These are phyloP conservation scores for Poeciliopsis gracilis DNA, from an alignment of 2,797 vertebrate genomes.

Conservation along the genomic window DNA sequence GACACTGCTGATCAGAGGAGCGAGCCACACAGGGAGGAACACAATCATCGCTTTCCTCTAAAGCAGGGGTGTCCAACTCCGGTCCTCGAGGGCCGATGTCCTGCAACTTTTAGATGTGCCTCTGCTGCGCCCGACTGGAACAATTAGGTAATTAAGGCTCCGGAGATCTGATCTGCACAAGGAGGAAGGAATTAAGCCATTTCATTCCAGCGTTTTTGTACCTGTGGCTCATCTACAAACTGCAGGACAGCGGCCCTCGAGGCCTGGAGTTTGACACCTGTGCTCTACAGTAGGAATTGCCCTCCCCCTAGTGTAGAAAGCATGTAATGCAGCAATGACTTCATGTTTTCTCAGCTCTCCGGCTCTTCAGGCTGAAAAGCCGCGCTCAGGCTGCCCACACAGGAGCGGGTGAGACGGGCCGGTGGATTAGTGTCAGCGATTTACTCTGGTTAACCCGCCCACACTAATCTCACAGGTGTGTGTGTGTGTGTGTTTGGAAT, in stretches of 20 bases:
- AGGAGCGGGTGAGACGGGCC: constrained; percentile 27
- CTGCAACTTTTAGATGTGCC: too few relatives aligned
- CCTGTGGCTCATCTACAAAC: too few relatives aligned
- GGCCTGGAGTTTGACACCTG: too few relatives aligned
- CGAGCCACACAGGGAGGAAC: not conserved
- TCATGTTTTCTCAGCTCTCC: not conserved
- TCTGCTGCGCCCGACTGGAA: too few relatives aligned
- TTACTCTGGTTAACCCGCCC: constrained; percentile 55
- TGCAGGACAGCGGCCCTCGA: too few relatives aligned
- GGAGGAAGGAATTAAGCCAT: too few relatives aligned
- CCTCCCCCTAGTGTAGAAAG: constrained; percentile 4
- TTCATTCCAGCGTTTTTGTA: too few relatives aligned
- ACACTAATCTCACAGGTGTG: constrained; percentile 32
- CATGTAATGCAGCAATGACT: constrained; percentile 15
- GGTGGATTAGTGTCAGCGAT: constrained; percentile 61
- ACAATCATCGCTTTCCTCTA: not conserved
- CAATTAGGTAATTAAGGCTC: too few relatives aligned
- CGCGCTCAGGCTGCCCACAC: constrained; percentile 29
- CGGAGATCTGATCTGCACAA: too few relatives aligned
- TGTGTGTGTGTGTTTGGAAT: constrained; percentile 4
- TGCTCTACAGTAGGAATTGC: not conserved
- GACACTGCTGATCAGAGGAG: not conserved
- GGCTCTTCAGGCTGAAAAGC: constrained; percentile 7
- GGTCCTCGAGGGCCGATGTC: too few relatives aligned
- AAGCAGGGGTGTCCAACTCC: too few relatives aligned